Percentiles rank a stretch among this genome's conserved stretches.
Evolutionary conservation across 2,888 invertebrate genomes (phyloP).

Genomic region (Erebia epiphron): DNA sequence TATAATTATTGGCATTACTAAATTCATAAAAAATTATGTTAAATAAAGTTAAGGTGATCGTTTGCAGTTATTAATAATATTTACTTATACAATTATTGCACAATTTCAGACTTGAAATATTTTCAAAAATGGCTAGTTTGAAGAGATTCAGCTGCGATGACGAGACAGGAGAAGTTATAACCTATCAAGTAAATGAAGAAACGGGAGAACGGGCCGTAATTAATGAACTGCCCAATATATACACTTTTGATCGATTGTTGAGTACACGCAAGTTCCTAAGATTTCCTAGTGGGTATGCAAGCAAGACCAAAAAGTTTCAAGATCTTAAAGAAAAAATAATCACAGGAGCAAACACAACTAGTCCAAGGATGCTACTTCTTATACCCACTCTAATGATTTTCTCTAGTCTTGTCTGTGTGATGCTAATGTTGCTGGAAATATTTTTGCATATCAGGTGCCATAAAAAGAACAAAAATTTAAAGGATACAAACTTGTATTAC

Average conservation of each 20-base stretch:
- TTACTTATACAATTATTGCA: background rate
- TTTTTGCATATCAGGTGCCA: conserved; percentile 87
- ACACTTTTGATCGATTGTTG: conserved; percentile 27
- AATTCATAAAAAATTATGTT: no score
- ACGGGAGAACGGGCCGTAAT: conserved; percentile 74
- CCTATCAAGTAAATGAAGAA: conserved; percentile 71
- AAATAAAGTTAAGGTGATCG: no score
- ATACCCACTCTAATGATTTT: conserved; percentile 84
- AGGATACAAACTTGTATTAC: conserved; percentile 83
- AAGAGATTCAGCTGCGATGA: conserved; percentile 65
- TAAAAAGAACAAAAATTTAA: conserved; percentile 84
- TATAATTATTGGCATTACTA: no score
- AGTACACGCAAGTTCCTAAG: conserved; percentile 46
- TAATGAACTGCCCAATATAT: conserved; percentile 40
- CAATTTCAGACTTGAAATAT: background rate
- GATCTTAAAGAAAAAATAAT: conserved; percentile 64
- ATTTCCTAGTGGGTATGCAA: conserved; percentile 59
- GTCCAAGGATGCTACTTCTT: conserved; percentile 80
- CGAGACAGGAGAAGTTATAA: conserved; percentile 80
- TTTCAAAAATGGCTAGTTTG: conserved; percentile 44
- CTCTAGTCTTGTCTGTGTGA: conserved; percentile 75
- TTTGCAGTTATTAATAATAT: no score
- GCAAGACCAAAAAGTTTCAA: conserved; percentile 64
- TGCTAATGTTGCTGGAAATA: conserved; percentile 82
- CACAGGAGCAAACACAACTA: conserved; percentile 66